phyloP scores from a whole-genome alignment of 2,797 vertebrate species.

The Chelmon rostratus region DNA sequence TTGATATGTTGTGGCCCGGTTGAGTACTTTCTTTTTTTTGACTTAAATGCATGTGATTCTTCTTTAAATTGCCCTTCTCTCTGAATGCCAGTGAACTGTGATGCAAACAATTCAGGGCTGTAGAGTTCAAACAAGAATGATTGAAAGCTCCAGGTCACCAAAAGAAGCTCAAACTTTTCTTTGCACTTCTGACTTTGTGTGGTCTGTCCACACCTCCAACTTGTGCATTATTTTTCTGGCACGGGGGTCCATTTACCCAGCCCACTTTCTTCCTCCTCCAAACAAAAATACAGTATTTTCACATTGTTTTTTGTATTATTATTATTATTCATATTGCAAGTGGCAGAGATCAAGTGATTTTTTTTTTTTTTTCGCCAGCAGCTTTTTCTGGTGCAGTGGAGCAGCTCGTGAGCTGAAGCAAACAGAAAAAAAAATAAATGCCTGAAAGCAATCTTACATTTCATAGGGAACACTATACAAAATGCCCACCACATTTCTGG shows the following conservation, averaged over 20 bases:
- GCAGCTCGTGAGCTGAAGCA: conserved; percentile 46
- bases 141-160: conserved; percentile 21
- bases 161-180: conserved; percentile 27
- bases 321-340: conserved; percentile 58
- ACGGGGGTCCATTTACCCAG: conserved; percentile 45
- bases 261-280: conserved; percentile 44
- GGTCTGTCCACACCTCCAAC: conserved; percentile 29
- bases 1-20: neutral
- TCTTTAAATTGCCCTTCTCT: neutral
- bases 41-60: neutral
- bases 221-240: conserved; percentile 44
- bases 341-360: conserved; percentile 62
- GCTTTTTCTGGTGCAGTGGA: conserved; percentile 27
- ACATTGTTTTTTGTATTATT: conserved; percentile 40
- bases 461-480: conserved; percentile 36
- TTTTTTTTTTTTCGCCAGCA: conserved; percentile 44
- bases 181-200: conserved; percentile 46
- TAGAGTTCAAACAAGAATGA: neutral
- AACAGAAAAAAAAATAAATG: conserved; percentile 36
- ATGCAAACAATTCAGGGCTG: neutral
- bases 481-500: conserved; percentile 43
- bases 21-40: too few relatives aligned
- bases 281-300: conserved; percentile 57
- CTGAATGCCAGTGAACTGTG: neutral
- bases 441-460: conserved; percentile 48